phyloP scores from a whole-genome alignment of 2,888 invertebrate genomes.

The Phorcus lineatus region DNA sequence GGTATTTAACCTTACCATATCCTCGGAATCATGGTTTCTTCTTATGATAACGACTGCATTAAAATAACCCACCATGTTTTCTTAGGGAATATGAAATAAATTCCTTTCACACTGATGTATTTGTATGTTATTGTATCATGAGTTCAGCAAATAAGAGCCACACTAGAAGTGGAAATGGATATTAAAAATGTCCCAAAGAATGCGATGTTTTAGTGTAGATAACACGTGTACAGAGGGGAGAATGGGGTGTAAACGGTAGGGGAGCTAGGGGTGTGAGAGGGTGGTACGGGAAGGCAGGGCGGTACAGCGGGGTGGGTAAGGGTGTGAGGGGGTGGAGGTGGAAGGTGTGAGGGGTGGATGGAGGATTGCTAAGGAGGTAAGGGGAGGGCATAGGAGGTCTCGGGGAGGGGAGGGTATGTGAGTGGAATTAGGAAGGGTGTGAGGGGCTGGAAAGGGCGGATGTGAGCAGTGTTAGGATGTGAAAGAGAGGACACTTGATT shows the following conservation, averaged over 20 bases:
- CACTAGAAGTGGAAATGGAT: no score
- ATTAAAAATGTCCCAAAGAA: no score
- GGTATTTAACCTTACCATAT: no score
- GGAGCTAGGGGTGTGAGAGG: neutral
- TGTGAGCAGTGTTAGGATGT: neutral
- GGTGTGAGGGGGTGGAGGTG: neutral
- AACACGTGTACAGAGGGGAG: neutral
- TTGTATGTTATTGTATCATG: no score
- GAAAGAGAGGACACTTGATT: neutral
- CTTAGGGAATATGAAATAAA: no score
- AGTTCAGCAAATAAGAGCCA: no score
- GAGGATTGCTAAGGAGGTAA: neutral
- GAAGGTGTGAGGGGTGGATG: neutral
- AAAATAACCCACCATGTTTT: no score
- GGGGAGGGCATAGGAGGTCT: neutral
- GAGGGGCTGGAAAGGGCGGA: neutral
- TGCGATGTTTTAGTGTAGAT: no score
- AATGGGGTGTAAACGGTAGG: neutral
- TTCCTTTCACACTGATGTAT: no score
- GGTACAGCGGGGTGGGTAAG: neutral
- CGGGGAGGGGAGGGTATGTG: neutral
- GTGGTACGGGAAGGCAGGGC: neutral
- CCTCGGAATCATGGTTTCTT: no score
- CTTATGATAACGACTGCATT: no score
- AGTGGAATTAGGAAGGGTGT: neutral